phyloP scores from a whole-genome alignment of 1,140 invertebrate species.

The Hyposmocoma kahamanoa region DNA sequence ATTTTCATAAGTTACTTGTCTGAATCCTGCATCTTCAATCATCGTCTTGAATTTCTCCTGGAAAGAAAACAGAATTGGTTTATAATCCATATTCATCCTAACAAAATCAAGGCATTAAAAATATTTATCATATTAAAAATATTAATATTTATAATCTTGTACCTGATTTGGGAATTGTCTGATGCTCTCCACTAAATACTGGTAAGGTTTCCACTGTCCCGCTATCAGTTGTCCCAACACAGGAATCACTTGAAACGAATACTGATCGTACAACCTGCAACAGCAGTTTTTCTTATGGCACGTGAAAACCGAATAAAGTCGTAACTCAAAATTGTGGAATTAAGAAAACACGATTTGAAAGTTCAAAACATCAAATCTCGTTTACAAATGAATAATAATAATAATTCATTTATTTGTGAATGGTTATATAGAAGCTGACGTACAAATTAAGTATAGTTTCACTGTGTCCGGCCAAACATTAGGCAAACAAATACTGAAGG shows the following conservation, averaged over 20 bases:
- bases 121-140: not conserved
- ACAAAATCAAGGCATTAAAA: not conserved
- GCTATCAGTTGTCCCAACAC: conserved; percentile 95
- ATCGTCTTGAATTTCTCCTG: conserved; percentile 92
- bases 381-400: too few relatives aligned
- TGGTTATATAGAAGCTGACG: too few relatives aligned
- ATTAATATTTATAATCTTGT: conserved; percentile 9
- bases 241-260: conserved; percentile 98
- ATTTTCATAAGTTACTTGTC: conserved; percentile 91
- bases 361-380: too few relatives aligned
- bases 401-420: too few relatives aligned
- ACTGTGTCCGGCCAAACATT: too few relatives aligned
- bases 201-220: conserved; percentile 97
- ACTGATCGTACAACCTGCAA: conserved; percentile 92
- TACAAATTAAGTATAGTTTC: too few relatives aligned
- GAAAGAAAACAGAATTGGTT: too few relatives aligned
- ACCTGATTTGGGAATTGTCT: conserved; percentile 96
- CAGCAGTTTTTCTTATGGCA: too few relatives aligned
- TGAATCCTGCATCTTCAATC: conserved; percentile 92
- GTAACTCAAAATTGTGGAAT: too few relatives aligned
- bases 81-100: not conserved
- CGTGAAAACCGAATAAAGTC: too few relatives aligned
- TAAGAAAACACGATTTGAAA: too few relatives aligned
- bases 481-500: too few relatives aligned
- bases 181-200: conserved; percentile 99